Evolutionary conservation across 1,140 invertebrate genomes (phyloP), one percentile per base, ranked within the genome.

Genomic region (Neocloeon triangulifer): DNA sequence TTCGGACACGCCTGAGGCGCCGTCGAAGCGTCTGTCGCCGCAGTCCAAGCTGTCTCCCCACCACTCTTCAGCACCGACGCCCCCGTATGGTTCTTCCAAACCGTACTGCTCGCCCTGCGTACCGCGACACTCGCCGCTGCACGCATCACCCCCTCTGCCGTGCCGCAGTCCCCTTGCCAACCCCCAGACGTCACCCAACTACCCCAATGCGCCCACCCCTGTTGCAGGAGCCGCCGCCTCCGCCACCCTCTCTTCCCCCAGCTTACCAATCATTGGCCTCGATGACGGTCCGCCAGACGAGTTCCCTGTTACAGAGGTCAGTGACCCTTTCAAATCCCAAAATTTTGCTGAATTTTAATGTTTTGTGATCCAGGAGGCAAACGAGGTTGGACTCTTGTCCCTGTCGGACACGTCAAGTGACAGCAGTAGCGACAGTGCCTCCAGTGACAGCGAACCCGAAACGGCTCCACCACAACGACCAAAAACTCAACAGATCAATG

Each of bases 241-340:
- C 38, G 30, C 48, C 35, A 62, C 39, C 53, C 64, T 47, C 49
- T 56, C 30, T 52, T 63, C 54, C 59, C 66, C 50, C 32, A 78
- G 74, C 43, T 60, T 80, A 30, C 74, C 74, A 5, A 69, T 78
- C 62, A 75, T 79, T 37, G 66, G 67, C 25, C 52, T 69, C 17
- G 73, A 77, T 42, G 71, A 75, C 41, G 55, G n/a, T n/a, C n/a
- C n/a, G n/a, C n/a, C n/a, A 25, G 25, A 21, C n/a, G 23, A 23
- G n/a, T n/a, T n/a, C n/a, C n/a, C n/a, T n/a, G n/a, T n/a, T n/a
- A n/a, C n/a, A n/a, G n/a, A n/a, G n/a, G n/a, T n/a, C n/a, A n/a
- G n/a, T n/a, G n/a, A n/a, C n/a, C n/a, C n/a, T n/a, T n/a, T n/a
- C n/a, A n/a, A n/a, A n/a, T n/a, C n/a, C n/a, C n/a, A n/a, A n/a